Base-by-base conservation (phyloP, 2,797 vertebrate genomes). In the Chrysolophus pictus region DNA sequence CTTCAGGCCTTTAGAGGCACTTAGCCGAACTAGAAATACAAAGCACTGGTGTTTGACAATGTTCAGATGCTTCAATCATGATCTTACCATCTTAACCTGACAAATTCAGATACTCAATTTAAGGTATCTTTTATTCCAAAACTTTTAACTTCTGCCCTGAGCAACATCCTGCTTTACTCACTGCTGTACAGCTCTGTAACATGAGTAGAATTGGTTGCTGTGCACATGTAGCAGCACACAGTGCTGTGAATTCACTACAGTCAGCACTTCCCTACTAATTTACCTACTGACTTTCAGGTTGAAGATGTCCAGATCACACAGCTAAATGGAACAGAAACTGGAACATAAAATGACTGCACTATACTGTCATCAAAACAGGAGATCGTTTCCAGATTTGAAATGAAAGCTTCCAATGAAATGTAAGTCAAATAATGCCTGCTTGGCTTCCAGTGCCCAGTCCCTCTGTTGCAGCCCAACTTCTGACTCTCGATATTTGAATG, bases 241-340 rank as follows among this genome's bases (percentile, higher is more conserved):
- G 42, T 2, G 0, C 33, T 41, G 28, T 39, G 55, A 78, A 83
- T 26, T 35, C 46, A 84, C 55, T 81, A 67, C 39, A 88, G 63
- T 46, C 46, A 78, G 49, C 35, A 70, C 49, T 31, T 41, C 11
- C 33, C 49, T 53, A 55, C 14, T 35, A 74, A 59, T 58, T 51
- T 51, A 44, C 55, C 62, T n/a, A 37, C 67, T 46, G 44, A 75
- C 56, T 76, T 44, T 42, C 78, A 82, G 14, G 58, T 37, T 92
- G 90, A 96, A 78, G 67, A 88, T 73, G 19, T 86, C 80, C 84
- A 95, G 93, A 93, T 42, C 60, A 90, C 37, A 53, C 11, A 64
- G 73, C 24, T 73, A 78, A 78, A 81, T 2, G 5, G 28, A 21
- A 84, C 42, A 4, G 39, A 83, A 82, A 62, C 47, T 11, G 41